Evolutionary conservation across 2,797 vertebrate genomes (phyloP).

Genomic region (Myotis findleyi): DNA sequence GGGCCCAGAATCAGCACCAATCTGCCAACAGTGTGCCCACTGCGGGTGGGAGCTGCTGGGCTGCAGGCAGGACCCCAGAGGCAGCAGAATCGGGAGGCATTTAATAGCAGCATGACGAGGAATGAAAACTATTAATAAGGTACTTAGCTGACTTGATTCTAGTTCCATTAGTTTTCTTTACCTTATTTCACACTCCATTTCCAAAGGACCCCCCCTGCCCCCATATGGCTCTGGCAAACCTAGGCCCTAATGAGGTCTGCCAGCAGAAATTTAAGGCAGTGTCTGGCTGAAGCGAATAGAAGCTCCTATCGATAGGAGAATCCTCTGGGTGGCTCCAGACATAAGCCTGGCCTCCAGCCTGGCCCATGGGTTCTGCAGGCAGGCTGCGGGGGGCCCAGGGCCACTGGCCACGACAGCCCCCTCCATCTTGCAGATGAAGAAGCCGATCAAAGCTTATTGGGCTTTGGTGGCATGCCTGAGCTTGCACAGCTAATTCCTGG

Average conservation of each 20-base stretch:
- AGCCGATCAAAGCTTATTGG: neutral
- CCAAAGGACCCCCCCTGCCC: slow-evolving; percentile 49
- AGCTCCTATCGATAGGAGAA: slow-evolving; percentile 52
- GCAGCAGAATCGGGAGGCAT: slow-evolving; percentile 61
- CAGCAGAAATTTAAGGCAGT: slow-evolving; percentile 80
- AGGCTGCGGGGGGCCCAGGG: fast-evolving
- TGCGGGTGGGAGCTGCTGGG: neutral
- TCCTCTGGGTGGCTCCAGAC: slow-evolving; percentile 52
- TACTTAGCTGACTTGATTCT: slow-evolving; percentile 82
- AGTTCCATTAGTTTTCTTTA: slow-evolving; percentile 86
- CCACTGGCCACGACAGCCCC: neutral
- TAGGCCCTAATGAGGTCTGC: slow-evolving; percentile 82
- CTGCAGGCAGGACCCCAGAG: slow-evolving; percentile 8
- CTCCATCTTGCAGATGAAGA: neutral
- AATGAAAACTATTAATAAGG: slow-evolving; percentile 84
- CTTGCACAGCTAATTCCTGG: neutral
- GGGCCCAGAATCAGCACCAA: neutral
- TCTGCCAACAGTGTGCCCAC: neutral
- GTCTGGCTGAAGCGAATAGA: slow-evolving; percentile 75
- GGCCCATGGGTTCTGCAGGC: slow-evolving; percentile 56
- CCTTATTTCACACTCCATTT: slow-evolving; percentile 88
- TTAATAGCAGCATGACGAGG: slow-evolving; percentile 79
- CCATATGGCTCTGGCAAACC: slow-evolving; percentile 80
- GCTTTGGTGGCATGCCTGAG: neutral
- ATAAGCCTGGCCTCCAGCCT: slow-evolving; percentile 63